Evolutionary conservation across 2,888 invertebrate species (phyloP).

Genomic region (Euzophera pinguis): DNA sequence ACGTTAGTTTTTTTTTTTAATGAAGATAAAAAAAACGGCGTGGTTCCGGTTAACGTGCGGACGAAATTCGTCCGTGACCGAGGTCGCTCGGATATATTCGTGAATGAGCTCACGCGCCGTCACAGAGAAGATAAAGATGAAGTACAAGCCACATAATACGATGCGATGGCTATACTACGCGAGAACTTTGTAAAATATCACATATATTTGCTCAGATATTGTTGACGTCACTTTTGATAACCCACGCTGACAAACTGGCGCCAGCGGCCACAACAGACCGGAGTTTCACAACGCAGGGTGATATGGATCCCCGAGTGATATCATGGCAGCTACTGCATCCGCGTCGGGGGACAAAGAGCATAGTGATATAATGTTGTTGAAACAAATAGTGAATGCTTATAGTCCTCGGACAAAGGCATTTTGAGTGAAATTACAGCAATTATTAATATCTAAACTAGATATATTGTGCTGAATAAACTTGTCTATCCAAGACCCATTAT

Average conservation of each 20-base stretch:
- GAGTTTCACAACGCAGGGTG: constrained; percentile 23
- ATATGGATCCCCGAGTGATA: too few relatives aligned
- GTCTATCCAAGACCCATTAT: too few relatives aligned
- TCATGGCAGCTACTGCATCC: constrained; percentile 15
- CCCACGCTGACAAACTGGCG: constrained; percentile 26
- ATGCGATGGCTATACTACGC: too few relatives aligned
- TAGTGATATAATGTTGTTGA: background rate
- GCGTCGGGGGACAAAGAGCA: background rate
- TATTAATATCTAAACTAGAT: too few relatives aligned
- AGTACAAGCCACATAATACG: background rate
- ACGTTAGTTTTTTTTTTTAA: background rate
- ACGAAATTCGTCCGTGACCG: constrained; percentile 45
- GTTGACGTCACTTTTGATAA: constrained; percentile 51
- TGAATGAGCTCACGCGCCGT: constrained; percentile 67
- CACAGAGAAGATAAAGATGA: background rate
- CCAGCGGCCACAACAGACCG: constrained; percentile 29
- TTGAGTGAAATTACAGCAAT: too few relatives aligned
- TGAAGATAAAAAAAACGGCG: constrained; percentile 1
- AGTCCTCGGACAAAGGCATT: too few relatives aligned
- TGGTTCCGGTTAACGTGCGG: background rate
- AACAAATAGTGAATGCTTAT: background rate
- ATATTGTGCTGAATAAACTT: too few relatives aligned
- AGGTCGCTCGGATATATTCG: constrained; percentile 52
- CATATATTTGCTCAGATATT: too few relatives aligned
- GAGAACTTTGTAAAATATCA: too few relatives aligned